Percentiles rank a stretch among this genome's conserved stretches.
phyloP scores from a whole-genome alignment of 2,888 invertebrate genomes.

The Hermodice carunculata region DNA sequence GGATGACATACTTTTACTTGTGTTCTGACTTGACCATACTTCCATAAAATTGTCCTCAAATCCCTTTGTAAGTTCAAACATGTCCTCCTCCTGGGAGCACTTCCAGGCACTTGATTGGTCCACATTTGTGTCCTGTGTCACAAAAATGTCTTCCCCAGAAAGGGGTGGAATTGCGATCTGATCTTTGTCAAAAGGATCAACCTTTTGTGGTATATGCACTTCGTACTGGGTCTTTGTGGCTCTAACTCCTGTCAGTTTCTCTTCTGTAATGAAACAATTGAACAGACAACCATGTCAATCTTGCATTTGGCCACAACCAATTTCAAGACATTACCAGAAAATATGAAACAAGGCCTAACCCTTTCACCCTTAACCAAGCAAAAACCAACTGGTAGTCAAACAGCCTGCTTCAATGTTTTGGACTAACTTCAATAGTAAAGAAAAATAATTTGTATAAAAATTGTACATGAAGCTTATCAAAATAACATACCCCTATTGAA shows the following conservation, averaged over 20 bases:
- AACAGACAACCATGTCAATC: no score
- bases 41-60: slow-evolving; percentile 56
- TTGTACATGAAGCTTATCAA: no score
- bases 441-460: no score
- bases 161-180: slow-evolving; percentile 11
- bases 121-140: neutral
- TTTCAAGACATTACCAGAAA: no score
- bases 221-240: slow-evolving; percentile 3
- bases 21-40: slow-evolving; percentile 32
- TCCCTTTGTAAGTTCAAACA: slow-evolving; percentile 32
- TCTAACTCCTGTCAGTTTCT: slow-evolving; percentile 15
- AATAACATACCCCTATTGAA: no score
- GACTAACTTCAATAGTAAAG: no score
- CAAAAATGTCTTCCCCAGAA: slow-evolving; percentile 46
- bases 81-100: slow-evolving; percentile 1
- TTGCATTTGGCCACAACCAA: no score
- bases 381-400: no score
- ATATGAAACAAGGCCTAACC: no score
- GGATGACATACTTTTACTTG: neutral
- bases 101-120: neutral
- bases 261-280: slow-evolving; percentile 16
- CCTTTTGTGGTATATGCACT: slow-evolving; percentile 26
- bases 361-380: no score
- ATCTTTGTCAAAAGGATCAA: slow-evolving; percentile 30
- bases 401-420: no score